Percentiles rank a stretch among this genome's conserved stretches.
These are phyloP conservation scores for Trididemnum clinides DNA, from an alignment of 23 tunicate genomes.

Conservation along the genomic window DNA sequence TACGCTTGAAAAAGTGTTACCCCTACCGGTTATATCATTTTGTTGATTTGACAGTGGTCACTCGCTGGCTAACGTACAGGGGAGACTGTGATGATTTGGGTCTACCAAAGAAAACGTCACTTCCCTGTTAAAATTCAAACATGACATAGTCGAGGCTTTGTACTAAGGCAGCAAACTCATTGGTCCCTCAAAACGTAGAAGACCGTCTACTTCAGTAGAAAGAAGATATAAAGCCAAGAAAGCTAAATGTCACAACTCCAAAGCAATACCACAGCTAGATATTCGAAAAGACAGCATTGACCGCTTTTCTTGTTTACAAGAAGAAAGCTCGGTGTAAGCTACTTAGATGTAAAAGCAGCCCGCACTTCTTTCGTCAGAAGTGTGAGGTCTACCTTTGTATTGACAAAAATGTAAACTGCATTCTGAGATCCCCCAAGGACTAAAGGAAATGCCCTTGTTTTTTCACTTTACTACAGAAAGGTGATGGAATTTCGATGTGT, in stretches of 20 bases:
- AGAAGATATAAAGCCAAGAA: not conserved
- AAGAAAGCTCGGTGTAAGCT: slow-evolving; percentile 5
- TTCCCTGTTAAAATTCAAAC: not conserved
- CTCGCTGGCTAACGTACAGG: not conserved
- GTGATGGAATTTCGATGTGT: no score
- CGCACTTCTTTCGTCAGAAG: no score
- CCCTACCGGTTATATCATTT: not conserved
- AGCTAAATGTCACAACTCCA: slow-evolving; percentile 15
- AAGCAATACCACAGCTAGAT: not conserved
- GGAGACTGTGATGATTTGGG: slow-evolving; percentile 5
- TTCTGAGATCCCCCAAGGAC: no score
- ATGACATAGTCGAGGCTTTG: not conserved
- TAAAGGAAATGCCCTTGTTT: no score
- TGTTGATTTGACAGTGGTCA: slow-evolving; percentile 8
- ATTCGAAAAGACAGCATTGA: not conserved
- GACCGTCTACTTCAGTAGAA: slow-evolving; percentile 7
- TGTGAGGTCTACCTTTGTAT: no score
- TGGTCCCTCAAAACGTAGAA: not conserved
- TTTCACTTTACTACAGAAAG: no score
- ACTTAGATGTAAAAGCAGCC: no score
- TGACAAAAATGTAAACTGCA: no score
- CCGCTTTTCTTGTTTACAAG: not conserved
- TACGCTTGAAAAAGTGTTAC: slow-evolving; percentile 9
- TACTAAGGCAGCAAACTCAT: not conserved
- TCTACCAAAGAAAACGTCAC: not conserved